phyloP scores from a whole-genome alignment of 2,113 vertebrate species.

The Tympanuchus pallidicinctus region DNA sequence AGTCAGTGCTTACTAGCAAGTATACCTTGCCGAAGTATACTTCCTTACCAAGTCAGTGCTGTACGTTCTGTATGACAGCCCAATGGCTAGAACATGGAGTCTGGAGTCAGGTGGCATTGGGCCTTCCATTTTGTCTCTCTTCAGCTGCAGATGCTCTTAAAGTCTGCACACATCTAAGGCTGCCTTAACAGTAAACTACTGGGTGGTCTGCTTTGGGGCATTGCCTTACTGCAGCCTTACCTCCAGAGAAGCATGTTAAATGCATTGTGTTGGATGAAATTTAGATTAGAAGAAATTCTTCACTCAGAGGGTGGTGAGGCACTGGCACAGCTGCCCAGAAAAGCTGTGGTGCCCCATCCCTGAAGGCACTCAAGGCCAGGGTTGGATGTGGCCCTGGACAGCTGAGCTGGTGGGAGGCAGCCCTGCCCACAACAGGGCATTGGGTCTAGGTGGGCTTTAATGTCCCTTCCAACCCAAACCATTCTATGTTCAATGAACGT shows the following conservation, averaged over 20 bases:
- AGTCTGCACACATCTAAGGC: not conserved
- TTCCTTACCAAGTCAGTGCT: not conserved
- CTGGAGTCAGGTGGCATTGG: not conserved
- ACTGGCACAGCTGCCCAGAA: too few relatives aligned
- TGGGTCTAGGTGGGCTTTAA: too few relatives aligned
- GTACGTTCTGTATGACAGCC: not conserved
- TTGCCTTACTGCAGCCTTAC: not conserved
- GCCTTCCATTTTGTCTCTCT: not conserved
- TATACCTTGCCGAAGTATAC: not conserved
- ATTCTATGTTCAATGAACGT: not conserved
- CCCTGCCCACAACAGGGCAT: too few relatives aligned
- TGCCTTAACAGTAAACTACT: not conserved
- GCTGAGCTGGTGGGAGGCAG: too few relatives aligned
- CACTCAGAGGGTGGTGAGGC: too few relatives aligned
- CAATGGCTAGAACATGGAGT: not conserved
- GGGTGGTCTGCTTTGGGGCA: not conserved
- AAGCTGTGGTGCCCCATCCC: too few relatives aligned
- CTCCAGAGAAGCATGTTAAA: not conserved
- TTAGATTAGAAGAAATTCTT: too few relatives aligned
- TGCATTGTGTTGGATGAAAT: not conserved
- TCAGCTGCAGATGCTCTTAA: not conserved
- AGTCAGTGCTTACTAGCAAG: not conserved
- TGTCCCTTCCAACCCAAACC: too few relatives aligned
- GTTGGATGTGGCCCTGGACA: too few relatives aligned
- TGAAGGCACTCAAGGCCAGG: too few relatives aligned